Conservation (phyloP, 37 sponge, comb jelly and placozoan species). For the Petrosia ficiformis region DNA sequence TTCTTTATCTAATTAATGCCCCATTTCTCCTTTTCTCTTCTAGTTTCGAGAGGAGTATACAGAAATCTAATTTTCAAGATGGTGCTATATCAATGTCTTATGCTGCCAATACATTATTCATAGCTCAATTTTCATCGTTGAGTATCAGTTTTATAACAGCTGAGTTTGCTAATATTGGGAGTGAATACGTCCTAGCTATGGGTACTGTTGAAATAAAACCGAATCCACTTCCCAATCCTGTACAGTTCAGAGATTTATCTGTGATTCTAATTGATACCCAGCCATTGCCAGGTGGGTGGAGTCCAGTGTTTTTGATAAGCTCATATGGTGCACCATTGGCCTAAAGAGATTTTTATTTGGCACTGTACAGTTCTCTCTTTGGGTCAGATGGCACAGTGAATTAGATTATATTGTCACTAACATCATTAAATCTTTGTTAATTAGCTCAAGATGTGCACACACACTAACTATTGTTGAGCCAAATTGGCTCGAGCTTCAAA, state of each 20-base stretch:
- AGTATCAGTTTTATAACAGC: background rate
- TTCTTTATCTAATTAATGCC: too few species aligned
- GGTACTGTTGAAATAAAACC: background rate
- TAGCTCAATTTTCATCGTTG: background rate
- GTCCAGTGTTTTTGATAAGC: too few species aligned
- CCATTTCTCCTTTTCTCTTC: too few species aligned
- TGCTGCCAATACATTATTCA: conserved; percentile 1
- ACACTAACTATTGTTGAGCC: too few species aligned
- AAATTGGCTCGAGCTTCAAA: too few species aligned
- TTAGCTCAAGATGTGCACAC: too few species aligned
- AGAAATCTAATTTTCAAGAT: background rate
- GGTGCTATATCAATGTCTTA: background rate
- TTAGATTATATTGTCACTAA: too few species aligned
- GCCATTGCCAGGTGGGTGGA: background rate
- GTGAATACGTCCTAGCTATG: background rate
- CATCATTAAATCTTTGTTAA: too few species aligned
- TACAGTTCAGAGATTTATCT: background rate
- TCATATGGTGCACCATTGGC: too few species aligned
- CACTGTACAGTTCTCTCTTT: too few species aligned
- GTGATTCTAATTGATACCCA: background rate
- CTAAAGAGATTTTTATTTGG: background rate
- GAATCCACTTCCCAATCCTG: background rate
- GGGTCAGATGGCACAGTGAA: too few species aligned
- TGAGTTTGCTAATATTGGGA: background rate
- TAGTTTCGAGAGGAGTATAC: too few species aligned